Evolutionary conservation across 2,888 invertebrate species (phyloP), one percentile per base, ranked within the genome.

Genomic region (Aradus depressus): DNA sequence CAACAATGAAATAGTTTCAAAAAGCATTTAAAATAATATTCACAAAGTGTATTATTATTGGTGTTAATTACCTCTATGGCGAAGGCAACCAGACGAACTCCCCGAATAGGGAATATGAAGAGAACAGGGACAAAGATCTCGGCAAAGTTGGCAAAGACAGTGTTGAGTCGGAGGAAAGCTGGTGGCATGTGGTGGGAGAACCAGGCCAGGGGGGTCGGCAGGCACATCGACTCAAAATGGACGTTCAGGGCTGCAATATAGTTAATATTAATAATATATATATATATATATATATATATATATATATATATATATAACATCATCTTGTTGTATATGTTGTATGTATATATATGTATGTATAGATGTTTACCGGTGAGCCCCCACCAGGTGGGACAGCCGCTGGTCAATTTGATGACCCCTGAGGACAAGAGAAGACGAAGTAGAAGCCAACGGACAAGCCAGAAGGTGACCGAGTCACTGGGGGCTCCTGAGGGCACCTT

Each of bases 381-480:
- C 84, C 85, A 86, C 85, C 85, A 86, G 28, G 79, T 73, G 1
- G 83, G 81, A 62, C 82, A 83, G 19, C 76, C 75, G 63, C 79
- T 79, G 32, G 76, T 74, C 32, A 86, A 68, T 66, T 86, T 86
- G 1, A 80, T 76, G 16, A 82, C 70, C 3, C 84, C 84, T 3
- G 77, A 77, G 3, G 81, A 76, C 64, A 85, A 80, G 70, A 84
- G 72, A 45, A 81, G 73, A 39, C 85, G 70, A 59, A 86, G 84
- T 4, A 82, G 70, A 8, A 86, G 70, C 84, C 85, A 85, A 53
- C 77, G 74, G 3, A 81, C 73, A 26, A 80, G 67, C 80, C 80
- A 83, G 59, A 84, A 69, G 3, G 75, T 74, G 39, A 84, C 70
- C 10, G 66, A 57, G 60, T 77, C 76, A 47, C 67, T 69, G 0